A percentile compares a stretch with the other conserved stretches of the same genome.
Conservation (phyloP, 2,888 invertebrate genomes). For the Clitarchus hookeri region DNA sequence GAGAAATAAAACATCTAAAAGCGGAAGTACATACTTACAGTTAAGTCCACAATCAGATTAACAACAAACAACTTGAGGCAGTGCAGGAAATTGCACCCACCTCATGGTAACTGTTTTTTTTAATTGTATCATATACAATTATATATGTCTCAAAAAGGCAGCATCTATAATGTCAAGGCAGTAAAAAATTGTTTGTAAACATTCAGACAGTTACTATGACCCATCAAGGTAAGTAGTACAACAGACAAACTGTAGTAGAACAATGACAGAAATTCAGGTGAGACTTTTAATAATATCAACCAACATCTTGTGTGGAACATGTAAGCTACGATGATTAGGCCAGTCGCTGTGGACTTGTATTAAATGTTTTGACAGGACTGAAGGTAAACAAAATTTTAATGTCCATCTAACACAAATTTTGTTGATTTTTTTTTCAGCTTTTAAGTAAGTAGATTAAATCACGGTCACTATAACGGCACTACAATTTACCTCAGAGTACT, state of each 20-base stretch:
- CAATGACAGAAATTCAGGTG: background rate
- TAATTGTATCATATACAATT: slow-evolving; percentile 29
- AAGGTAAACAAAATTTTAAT: background rate
- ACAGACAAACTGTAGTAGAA: background rate
- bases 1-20: slow-evolving; percentile 21
- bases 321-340: background rate
- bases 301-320: background rate
- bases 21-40: slow-evolving; percentile 8
- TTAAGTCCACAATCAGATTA: slow-evolving; percentile 22
- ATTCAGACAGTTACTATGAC: slow-evolving; percentile 16
- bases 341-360: slow-evolving; percentile 9
- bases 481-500: background rate
- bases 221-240: background rate
- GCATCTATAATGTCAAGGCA: slow-evolving; percentile 32
- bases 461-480: background rate
- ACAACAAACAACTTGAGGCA: slow-evolving; percentile 23
- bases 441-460: background rate
- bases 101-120: slow-evolving; percentile 30
- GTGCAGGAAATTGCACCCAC: slow-evolving; percentile 16
- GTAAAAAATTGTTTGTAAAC: slow-evolving; percentile 31
- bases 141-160: slow-evolving; percentile 23
- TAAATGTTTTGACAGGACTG: background rate
- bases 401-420: background rate
- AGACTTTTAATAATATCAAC: background rate
- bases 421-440: background rate